Base-by-base conservation (phyloP, 2,797 vertebrate genomes). In the Hapalemur alaotrensis region DNA sequence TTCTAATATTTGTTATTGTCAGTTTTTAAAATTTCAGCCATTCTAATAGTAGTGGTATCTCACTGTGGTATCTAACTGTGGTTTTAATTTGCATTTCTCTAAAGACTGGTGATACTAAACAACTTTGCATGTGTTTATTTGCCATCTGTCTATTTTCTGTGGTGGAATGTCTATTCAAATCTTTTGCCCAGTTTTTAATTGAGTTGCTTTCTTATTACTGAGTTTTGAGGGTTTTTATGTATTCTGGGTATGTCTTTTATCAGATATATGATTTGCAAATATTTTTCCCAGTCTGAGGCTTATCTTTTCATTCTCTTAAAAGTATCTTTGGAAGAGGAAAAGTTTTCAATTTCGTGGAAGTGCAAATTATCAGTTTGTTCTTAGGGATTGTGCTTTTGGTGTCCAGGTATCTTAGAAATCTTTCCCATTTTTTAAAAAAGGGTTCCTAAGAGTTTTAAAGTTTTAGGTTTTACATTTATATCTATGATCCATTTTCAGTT, bases 281-380 rank as follows among this genome's bases (percentile, higher is more conserved):
- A 35, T 57, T 70, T 95, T 89, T 69, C 57, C 28, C 1, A 43
- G 35, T 76, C 67, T 73, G 25, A 79, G 13, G n/a, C 18, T 86
- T 72, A 9, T 52, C 65, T 91, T 94, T 91, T 84, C 70, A 86
- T 54, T 78, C 38, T 95, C 43, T 69, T 75, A 93, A 95, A 3
- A 59, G 17, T 59, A 2, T 52, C 69, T 86, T 70, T 73, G n/a
- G 38, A 86, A 81, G 41, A 90, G 46, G 0, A 70, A 41, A 91
- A 32, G 7, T 88, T 75, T 91, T 73, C 11, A 93, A 35, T 59
- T 84, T 78, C 59, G 12, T 88, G 10, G 2, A 90, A 94, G 23
- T 80, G 2, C 3, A 80, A 57, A 57, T 79, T 79, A 91, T 65
- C 76, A 93, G 41, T 52, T 52, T 72, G 14, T 85, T 84, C 12